Evolutionary conservation across 2,797 vertebrate species (phyloP), one percentile per base, ranked within the genome.

Genomic region (Corythornis leucogaster): DNA sequence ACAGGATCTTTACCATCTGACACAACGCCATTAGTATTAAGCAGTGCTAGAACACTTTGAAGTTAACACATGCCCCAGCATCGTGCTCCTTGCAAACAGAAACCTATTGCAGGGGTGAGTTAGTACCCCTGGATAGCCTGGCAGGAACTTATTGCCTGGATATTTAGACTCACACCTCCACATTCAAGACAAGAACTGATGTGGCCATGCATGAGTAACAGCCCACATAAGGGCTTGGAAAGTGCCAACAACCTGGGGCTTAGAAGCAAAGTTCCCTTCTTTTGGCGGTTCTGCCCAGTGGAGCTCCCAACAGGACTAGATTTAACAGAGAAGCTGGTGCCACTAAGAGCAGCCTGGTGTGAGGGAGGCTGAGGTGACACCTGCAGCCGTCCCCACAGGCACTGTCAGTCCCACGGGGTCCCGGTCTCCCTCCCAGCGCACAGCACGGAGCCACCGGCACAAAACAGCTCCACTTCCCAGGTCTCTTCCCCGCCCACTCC

Each of bases 311-410:
- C 4, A 28, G 73, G 38, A 14, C 50, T 2, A 26, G 14, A n/a
- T 48, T 16, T 19, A n/a, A 12, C 6, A 30, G 53, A 26, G 15
- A 8, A 25, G 62, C 66, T 12, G 53, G 15, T 2, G 12, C 51
- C 0, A 3, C 50, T 35, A 58, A 7, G 9, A 4, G 38, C 33
- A 15, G 16, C 15, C 15, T 1, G 46, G 9, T 46, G 13, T 0
- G 11, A 54, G 11, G 12, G 46, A 38, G 15, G 13, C 43, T 2
- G 15, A 11, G 15, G 13, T 25, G 42, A 4, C n/a, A 2, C 48
- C 1, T 1, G 51, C 24, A 33, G 68, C 71, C 2, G 6, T 0
- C 6, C 28, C 67, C 7, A 16, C 9, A 26, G 15, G 20, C 31
- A 55, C 48, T 6, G 68, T 22, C 80, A 28, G 48, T 50, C 48